phyloP scores from a whole-genome alignment of 2,113 vertebrate species.

The Galbula dea region DNA sequence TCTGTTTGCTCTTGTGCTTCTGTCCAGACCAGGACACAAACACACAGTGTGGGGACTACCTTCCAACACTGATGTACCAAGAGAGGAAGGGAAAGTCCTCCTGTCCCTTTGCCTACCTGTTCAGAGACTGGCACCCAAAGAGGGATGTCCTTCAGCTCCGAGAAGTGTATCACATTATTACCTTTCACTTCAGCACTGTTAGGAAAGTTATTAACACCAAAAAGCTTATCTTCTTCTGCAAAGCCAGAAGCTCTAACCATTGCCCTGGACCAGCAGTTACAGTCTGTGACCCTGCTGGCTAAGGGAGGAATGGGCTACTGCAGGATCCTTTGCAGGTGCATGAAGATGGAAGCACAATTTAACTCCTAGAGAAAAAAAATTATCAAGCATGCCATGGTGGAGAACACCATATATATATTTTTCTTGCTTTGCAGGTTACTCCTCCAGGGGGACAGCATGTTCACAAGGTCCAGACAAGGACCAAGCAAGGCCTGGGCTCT shows the following conservation, averaged over 20 bases:
- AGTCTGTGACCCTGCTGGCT: background rate
- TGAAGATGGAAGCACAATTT: background rate
- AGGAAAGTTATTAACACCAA: background rate
- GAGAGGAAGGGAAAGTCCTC: background rate
- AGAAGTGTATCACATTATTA: no score
- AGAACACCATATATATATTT: background rate
- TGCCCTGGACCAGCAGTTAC: background rate
- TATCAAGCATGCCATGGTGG: background rate
- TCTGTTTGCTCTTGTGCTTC: background rate
- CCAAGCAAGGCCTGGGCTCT: background rate
- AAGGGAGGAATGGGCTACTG: background rate
- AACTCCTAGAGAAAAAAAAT: background rate
- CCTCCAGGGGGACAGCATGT: rapidly evolving
- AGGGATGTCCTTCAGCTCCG: background rate
- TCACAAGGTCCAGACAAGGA: rapidly evolving
- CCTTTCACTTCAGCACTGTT: background rate
- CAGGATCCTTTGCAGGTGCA: background rate
- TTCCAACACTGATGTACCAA: rapidly evolving
- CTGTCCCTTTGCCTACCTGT: background rate
- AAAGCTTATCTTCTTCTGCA: background rate
- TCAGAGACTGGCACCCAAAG: background rate
- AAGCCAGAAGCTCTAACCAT: background rate
- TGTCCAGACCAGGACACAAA: background rate
- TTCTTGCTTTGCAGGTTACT: background rate
- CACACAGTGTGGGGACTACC: rapidly evolving